phyloP scores from a whole-genome alignment of 2,888 invertebrate genomes.

The Nemoura dubitans region DNA sequence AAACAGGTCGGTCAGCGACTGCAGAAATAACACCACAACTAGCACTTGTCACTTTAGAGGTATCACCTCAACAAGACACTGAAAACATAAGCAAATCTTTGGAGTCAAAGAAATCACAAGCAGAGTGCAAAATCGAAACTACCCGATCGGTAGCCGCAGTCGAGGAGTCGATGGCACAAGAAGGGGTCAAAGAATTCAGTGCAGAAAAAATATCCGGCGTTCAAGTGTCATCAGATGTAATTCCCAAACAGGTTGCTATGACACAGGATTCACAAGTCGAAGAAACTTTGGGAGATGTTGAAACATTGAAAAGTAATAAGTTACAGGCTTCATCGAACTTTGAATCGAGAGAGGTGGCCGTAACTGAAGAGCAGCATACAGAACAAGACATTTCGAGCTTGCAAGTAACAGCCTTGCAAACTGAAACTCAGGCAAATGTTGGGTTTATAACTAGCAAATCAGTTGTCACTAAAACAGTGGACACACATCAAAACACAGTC shows the following conservation, averaged over 20 bases:
- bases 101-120: constrained; percentile 24
- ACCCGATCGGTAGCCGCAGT: constrained; percentile 10
- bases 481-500: constrained; percentile 19
- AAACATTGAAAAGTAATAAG: constrained; percentile 35
- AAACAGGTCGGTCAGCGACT: constrained; percentile 14
- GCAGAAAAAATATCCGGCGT: constrained; percentile 36
- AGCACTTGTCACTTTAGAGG: constrained; percentile 31
- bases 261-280: constrained; percentile 37
- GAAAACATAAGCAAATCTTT: not conserved
- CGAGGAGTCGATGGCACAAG: constrained; percentile 23
- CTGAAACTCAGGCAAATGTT: constrained; percentile 39
- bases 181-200: constrained; percentile 37
- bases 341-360: constrained; percentile 34
- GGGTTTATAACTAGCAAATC: constrained; percentile 37
- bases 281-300: constrained; percentile 30
- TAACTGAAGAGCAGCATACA: constrained; percentile 27
- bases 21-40: constrained; percentile 33
- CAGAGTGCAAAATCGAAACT: constrained; percentile 7
- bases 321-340: constrained; percentile 34
- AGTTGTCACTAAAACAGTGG: constrained; percentile 40
- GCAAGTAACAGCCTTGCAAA: not conserved
- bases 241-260: constrained; percentile 41
- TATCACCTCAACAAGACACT: not conserved
- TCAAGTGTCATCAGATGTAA: constrained; percentile 38
- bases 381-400: constrained; percentile 29